These are phyloP conservation scores for Melinopterus prodromus DNA, from an alignment of 2,888 invertebrate species.

Conservation along the genomic window DNA sequence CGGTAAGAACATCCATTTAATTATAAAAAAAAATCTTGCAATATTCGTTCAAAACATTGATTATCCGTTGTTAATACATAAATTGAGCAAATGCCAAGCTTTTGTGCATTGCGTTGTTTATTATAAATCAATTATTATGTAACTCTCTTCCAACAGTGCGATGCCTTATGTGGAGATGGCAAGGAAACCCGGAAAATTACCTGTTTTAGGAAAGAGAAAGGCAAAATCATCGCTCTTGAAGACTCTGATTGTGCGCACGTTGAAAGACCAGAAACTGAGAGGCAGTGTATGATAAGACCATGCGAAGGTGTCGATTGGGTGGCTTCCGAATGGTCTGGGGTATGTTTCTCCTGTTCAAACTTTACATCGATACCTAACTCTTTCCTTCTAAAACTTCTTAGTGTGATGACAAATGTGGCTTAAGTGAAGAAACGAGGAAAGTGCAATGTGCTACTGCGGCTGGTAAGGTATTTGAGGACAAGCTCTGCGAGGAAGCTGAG, in stretches of 20 bases:
- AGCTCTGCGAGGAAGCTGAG: conserved; percentile 73
- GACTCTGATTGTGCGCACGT: conserved; percentile 71
- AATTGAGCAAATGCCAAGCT: too few relatives aligned
- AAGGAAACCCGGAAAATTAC: conserved; percentile 80
- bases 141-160: conserved; percentile 68
- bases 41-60: too few relatives aligned
- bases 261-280: conserved; percentile 75
- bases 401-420: conserved; percentile 82
- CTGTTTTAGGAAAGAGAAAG: conserved; percentile 75
- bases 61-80: too few relatives aligned
- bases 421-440: conserved; percentile 75
- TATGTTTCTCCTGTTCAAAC: conserved; percentile 61
- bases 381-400: conserved; percentile 53
- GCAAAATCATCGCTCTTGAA: conserved; percentile 71
- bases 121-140: background rate
- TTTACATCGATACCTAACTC: background rate
- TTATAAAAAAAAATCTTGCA: background rate
- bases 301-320: conserved; percentile 95
- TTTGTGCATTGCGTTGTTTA: too few relatives aligned
- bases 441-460: conserved; percentile 78
- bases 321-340: conserved; percentile 86
- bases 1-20: conserved; percentile 66
- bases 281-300: conserved; percentile 78
- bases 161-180: conserved; percentile 91
- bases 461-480: conserved; percentile 72